phyloP scores from a whole-genome alignment of 2,888 invertebrate species.

The Abscondita cerata region DNA sequence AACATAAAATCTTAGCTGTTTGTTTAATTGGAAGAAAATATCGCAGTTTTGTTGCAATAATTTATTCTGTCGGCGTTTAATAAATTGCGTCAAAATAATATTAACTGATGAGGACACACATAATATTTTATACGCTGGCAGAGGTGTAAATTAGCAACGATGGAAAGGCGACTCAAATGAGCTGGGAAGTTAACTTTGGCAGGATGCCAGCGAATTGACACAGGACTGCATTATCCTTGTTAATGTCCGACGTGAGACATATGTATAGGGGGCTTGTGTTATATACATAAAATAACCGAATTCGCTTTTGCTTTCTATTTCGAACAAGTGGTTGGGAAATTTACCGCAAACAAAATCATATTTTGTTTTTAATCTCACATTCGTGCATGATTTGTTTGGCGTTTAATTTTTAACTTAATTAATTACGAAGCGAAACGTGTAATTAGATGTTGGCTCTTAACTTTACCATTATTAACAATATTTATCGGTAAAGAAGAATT shows the following conservation, averaged over 20 bases:
- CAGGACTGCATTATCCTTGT: conserved; percentile 38
- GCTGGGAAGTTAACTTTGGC: conserved; percentile 33
- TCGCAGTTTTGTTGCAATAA: not conserved
- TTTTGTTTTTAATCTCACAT: not conserved
- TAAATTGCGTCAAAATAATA: conserved; percentile 3
- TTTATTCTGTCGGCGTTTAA: conserved; percentile 7
- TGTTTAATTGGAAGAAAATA: conserved; percentile 10
- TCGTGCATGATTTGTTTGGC: too few species aligned
- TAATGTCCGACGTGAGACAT: conserved; percentile 33
- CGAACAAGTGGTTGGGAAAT: not conserved
- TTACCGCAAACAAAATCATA: not conserved
- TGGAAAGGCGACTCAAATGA: conserved; percentile 24
- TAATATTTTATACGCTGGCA: conserved; percentile 16
- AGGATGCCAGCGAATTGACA: conserved; percentile 35
- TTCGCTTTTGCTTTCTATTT: conserved; percentile 2
- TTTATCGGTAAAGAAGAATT: too few species aligned
- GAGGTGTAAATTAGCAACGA: conserved; percentile 27
- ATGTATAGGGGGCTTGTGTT: conserved; percentile 21
- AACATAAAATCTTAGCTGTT: conserved; percentile 8
- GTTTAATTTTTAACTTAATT: too few species aligned
- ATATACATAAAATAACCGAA: conserved; percentile 13
- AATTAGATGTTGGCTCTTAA: too few species aligned
- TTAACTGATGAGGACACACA: not conserved
- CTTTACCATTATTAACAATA: too few species aligned
- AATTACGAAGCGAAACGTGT: too few species aligned